These are phyloP conservation scores for Taenioides sp. DNA, from an alignment of 2,797 vertebrate genomes.

Conservation along the genomic window DNA sequence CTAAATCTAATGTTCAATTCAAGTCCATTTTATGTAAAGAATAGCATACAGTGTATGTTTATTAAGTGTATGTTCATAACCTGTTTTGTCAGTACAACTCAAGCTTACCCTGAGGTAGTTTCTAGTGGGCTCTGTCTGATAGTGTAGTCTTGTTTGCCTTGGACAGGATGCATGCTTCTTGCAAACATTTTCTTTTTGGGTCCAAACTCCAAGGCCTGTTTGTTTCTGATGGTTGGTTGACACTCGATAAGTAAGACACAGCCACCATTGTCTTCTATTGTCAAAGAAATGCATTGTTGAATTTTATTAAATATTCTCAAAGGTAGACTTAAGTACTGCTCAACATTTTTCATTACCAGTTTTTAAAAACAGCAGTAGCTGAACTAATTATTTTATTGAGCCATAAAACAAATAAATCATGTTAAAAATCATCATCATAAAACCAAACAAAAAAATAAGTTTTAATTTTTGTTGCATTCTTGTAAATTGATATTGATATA, in stretches of 20 bases:
- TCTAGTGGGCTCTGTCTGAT: conserved; percentile 36
- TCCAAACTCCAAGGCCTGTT: conserved; percentile 75
- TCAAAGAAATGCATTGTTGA: neutral
- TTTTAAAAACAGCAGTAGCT: neutral
- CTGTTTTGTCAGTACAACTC: neutral
- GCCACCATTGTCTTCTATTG: conserved; percentile 4
- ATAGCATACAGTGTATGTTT: neutral
- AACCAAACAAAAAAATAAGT: neutral
- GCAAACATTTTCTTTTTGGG: conserved; percentile 44
- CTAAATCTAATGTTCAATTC: neutral
- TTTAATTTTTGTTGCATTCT: no score
- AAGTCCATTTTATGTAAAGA: neutral
- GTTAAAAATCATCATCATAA: neutral
- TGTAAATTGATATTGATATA: no score
- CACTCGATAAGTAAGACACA: conserved; percentile 23
- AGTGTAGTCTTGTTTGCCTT: conserved; percentile 51
- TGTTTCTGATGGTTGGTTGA: conserved; percentile 31
- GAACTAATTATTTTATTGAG: neutral
- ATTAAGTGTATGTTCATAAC: conserved; percentile 2
- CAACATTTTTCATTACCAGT: neutral
- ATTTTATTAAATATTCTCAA: neutral
- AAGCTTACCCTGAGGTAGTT: conserved; percentile 13
- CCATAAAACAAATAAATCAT: neutral
- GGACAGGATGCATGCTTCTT: conserved; percentile 41
- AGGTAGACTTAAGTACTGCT: neutral